A percentile compares a stretch with the other conserved stretches of the same genome.
Evolutionary conservation across 2,888 invertebrate species (phyloP).

Genomic region (Zeuzera pyrina): DNA sequence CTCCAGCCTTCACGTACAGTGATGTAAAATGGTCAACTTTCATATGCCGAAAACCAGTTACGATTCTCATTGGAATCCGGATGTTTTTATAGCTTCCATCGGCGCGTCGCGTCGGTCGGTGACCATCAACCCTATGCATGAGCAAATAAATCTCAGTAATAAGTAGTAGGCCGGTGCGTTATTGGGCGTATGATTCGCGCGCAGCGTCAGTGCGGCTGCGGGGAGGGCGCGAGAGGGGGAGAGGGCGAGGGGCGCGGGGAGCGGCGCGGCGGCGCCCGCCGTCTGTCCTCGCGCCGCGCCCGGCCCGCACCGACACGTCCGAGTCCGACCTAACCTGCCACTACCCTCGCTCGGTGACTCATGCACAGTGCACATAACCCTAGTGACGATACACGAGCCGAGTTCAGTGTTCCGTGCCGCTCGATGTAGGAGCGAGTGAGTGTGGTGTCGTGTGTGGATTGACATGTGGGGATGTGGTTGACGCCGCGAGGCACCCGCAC

Average conservation of each 20-base stretch:
- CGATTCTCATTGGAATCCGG: slow-evolving; percentile 13
- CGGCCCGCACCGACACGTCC: slow-evolving; percentile 31
- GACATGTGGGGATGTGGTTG: slow-evolving; percentile 60
- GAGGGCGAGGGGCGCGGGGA: slow-evolving; percentile 29
- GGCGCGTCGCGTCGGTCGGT: slow-evolving; percentile 29
- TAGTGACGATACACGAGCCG: slow-evolving; percentile 35
- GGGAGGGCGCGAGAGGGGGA: slow-evolving; percentile 26
- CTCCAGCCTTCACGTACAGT: no score
- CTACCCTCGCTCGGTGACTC: slow-evolving; percentile 34
- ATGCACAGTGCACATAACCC: slow-evolving; percentile 35
- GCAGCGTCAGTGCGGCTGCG: slow-evolving; percentile 67
- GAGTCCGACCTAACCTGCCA: slow-evolving; percentile 31
- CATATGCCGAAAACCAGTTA: no score
- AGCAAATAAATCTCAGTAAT: slow-evolving; percentile 65
- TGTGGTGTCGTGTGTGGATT: slow-evolving; percentile 43
- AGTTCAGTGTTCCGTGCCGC: slow-evolving; percentile 45
- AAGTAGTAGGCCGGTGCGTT: slow-evolving; percentile 59
- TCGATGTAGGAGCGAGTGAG: slow-evolving; percentile 36
- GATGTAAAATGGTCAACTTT: no score
- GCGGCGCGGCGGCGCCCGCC: slow-evolving; percentile 22
- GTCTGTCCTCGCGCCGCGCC: slow-evolving; percentile 42
- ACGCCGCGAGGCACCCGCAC: slow-evolving; percentile 39
- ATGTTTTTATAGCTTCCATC: slow-evolving; percentile 15
- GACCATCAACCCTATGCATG: slow-evolving; percentile 52
- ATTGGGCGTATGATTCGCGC: slow-evolving; percentile 70